Evolutionary conservation across 2,888 invertebrate species (phyloP).

Genomic region (Cataglyphis rosenhaueri): DNA sequence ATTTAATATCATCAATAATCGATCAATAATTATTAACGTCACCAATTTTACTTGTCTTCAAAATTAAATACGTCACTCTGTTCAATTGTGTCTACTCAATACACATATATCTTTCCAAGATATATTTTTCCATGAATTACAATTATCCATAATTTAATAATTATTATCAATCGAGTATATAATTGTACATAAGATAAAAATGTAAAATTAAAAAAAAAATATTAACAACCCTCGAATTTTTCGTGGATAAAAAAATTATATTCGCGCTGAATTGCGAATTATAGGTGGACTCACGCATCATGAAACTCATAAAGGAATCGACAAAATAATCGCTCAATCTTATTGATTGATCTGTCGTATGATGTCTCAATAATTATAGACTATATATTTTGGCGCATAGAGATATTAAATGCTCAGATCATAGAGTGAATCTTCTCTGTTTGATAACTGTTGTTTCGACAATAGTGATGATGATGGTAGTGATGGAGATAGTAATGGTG

Average conservation of each 20-base stretch:
- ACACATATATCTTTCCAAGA: not conserved
- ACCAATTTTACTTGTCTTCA: not conserved
- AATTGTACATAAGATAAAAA: not conserved
- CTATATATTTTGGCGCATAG: conserved; percentile 54
- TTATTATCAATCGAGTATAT: not conserved
- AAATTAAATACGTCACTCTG: conserved; percentile 6
- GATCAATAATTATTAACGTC: not conserved
- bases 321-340: conserved; percentile 38
- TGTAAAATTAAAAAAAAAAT: not conserved
- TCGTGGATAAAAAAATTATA: not conserved
- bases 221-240: not conserved
- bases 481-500: conserved; percentile 29
- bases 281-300: conserved; percentile 57
- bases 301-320: conserved; percentile 47
- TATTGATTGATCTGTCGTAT: conserved; percentile 27
- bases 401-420: conserved; percentile 54
- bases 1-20: too few species aligned
- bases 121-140: not conserved
- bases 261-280: conserved; percentile 13
- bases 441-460: conserved; percentile 45
- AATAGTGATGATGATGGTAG: conserved; percentile 38
- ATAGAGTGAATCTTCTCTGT: conserved; percentile 39
- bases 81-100: not conserved
- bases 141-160: not conserved
- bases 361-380: conserved; percentile 41